Base-by-base conservation (phyloP, 1,140 invertebrate species). In the Acromyrmex echinatior region DNA sequence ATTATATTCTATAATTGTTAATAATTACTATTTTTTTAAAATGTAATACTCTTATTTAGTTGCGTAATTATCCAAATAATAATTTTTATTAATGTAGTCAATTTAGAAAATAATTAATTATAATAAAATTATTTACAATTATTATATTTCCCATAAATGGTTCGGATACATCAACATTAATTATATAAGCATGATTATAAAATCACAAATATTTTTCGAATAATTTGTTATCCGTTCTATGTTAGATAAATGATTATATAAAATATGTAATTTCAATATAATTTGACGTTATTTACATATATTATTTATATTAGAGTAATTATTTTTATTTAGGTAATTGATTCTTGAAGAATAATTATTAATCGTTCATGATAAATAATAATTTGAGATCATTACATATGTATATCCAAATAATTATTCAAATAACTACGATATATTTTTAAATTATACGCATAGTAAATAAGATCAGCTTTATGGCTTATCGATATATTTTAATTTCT, bases 381-480 rank as follows among this genome's bases (percentile, higher is more conserved):
- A 31, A 63, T 63, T 62, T 49, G 14, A 16, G 7, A 3, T 78
- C 10, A 63, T 63, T 31, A 79, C 14, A n/a, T 35, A 60, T 45
- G 39, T 45, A 45, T 28, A 45, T 49, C 3, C 4, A 49, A 65
- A 63, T 77, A 18, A 63, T 65, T 65, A 78, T 65, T 78, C 3
- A 49, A 65, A 65, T 78, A n/a, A 49, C 16, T 18, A 28, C 21
- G 45, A 35, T 35, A 70, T 31, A 68, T 70, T 81, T 56, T 80
- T 5, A 6, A 56, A 25, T 80, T 6, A 68, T 21, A 45, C 6
- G 7, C n/a, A 45, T 10, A 18, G 35, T 25, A 49, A 65, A n/a
- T 78, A 71, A 81, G 18, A 70, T 56, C 21, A 39, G 58, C n/a
- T 71, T 56, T 25, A 39, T 56, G 49, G n/a, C 28, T 66, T 66